These are phyloP conservation scores for Paramormyrops hopkinsi DNA, from an alignment of 2,797 vertebrate genomes.

Conservation along the genomic window DNA sequence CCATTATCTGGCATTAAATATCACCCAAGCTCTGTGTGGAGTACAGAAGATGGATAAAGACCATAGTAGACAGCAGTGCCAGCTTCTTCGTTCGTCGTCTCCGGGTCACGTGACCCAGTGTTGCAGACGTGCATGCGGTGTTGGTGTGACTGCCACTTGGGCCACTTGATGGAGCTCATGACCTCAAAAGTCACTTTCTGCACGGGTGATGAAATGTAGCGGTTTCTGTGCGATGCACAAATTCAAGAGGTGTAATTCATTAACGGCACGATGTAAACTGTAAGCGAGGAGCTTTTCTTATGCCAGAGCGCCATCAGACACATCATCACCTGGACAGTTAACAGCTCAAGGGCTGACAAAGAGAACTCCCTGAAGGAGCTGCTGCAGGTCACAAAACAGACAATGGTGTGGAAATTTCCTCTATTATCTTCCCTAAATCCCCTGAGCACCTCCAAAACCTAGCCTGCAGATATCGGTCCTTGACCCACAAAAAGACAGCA, in stretches of 20 bases:
- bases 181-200: not conserved
- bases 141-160: not conserved
- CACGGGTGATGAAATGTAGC: not conserved
- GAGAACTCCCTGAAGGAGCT: not conserved
- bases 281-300: conserved; percentile 30
- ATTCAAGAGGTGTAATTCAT: conserved; percentile 19
- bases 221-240: not conserved
- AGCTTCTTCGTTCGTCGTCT: not conserved
- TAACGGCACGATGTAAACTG: conserved; percentile 19
- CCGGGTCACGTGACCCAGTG: not conserved
- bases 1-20: not conserved
- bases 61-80: not conserved
- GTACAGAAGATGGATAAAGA: not conserved
- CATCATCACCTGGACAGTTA: not conserved
- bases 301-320: not conserved
- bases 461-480: not conserved
- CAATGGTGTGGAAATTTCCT: not conserved
- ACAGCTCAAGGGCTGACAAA: conserved; percentile 21
- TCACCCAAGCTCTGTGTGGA: not conserved
- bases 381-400: not conserved
- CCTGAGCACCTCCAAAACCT: not conserved
- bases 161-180: not conserved
- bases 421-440: not conserved
- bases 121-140: not conserved
- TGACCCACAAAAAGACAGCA: not conserved